Evolutionary conservation across 1,140 invertebrate genomes (phyloP), one percentile per base, ranked within the genome.

Genomic region (Campoletis sonorensis): DNA sequence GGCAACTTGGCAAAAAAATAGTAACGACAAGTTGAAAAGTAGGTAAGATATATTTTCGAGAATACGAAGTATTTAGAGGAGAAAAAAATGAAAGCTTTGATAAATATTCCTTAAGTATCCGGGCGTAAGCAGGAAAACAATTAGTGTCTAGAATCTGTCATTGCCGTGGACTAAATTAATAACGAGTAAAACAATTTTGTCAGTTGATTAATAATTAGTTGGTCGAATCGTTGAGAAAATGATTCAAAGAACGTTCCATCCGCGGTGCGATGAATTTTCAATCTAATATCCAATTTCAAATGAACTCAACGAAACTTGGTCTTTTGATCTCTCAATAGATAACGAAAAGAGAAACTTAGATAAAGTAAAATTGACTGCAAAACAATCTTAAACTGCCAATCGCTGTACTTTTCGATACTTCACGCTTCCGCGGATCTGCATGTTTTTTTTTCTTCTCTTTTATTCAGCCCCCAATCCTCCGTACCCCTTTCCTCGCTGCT

Each of bases 391-490:
- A 70, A 70, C 72, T 64, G 61, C 61, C 61, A 64, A 16, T 77
- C 11, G 10, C 30, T 77, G 49, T 79, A 68, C 23, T 64, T 68
- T 68, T 45, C 33, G 26, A 64, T 33, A 70, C n/a, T 64, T 33
- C 54, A 4, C 18, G 73, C 40, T 30, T 49, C 4, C 33, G 49
- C 37, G 18, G 21, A 30, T 5, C 18, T 30, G 16, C 45, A n/a
- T 78, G 37, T 64, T n/a, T n/a, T n/a, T n/a, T n/a, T 72, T 80
- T 77, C n/a, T 21, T 30, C 72, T 26, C 4, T 49, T 54, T 54
- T 64, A 49, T 51, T 79, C 61, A 70, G 64, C 70, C 70, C 26
- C 49, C 49, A 16, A 16, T 61, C 49, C 4, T 58, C 58, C 54
- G 8, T 33, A 7, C 23, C 51, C 73, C 8, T 77, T 54, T 77